A percentile compares a stretch with the other conserved stretches of the same genome.
Evolutionary conservation across 2,888 invertebrate genomes (phyloP).

Genomic region (Chrysomela aeneicollis): DNA sequence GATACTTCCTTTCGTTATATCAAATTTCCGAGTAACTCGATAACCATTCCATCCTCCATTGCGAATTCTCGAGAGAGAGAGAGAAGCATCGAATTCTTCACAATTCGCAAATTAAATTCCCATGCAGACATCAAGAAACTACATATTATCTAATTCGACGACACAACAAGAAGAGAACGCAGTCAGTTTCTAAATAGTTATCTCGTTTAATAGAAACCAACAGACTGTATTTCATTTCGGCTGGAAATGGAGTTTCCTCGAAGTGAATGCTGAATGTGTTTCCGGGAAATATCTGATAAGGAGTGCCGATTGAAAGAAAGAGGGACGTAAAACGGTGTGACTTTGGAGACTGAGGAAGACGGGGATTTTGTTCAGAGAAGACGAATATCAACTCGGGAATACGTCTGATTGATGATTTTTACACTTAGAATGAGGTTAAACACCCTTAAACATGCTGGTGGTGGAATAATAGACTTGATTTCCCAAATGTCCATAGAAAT

Average conservation of each 20-base stretch:
- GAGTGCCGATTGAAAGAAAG: slow-evolving; percentile 36
- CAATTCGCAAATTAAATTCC: slow-evolving; percentile 13
- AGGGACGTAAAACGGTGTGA: slow-evolving; percentile 26
- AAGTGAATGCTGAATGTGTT: slow-evolving; percentile 38
- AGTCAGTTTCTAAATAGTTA: slow-evolving; percentile 29
- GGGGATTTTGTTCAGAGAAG: too few relatives aligned
- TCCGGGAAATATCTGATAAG: slow-evolving; percentile 43
- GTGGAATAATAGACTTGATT: too few relatives aligned
- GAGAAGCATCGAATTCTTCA: slow-evolving; percentile 7
- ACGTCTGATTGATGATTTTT: too few relatives aligned
- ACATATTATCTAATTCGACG: slow-evolving; percentile 18
- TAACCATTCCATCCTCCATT: too few relatives aligned
- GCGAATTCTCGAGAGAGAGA: too few relatives aligned
- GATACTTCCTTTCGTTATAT: too few relatives aligned
- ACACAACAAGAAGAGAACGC: slow-evolving; percentile 29
- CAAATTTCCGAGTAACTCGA: too few relatives aligned
- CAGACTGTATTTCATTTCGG: slow-evolving; percentile 43
- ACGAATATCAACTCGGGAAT: too few relatives aligned
- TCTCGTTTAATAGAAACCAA: slow-evolving; percentile 39
- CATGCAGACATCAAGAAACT: slow-evolving; percentile 15
- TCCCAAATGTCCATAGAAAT: too few relatives aligned
- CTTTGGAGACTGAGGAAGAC: too few relatives aligned
- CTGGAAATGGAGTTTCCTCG: slow-evolving; percentile 40
- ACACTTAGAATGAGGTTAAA: too few relatives aligned
- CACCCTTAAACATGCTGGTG: too few relatives aligned